phyloP scores from a whole-genome alignment of 2,113 vertebrate species.

The Toxotes chatareus region DNA sequence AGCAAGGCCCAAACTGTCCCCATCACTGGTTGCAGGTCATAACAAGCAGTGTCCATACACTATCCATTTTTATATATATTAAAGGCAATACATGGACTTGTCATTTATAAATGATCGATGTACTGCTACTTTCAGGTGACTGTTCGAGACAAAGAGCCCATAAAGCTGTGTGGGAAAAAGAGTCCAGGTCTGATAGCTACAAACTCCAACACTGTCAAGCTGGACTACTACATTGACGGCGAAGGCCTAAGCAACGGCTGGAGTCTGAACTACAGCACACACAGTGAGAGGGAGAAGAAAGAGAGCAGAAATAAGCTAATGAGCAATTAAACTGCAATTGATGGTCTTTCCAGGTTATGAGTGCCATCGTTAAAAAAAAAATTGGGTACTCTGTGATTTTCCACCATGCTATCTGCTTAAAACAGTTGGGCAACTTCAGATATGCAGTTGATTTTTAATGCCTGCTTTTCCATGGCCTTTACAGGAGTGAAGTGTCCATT shows the following conservation, averaged over 20 bases:
- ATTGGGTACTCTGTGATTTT: background rate
- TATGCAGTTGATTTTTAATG: background rate
- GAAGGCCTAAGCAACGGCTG: constrained; percentile 79
- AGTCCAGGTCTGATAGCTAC: constrained; percentile 78
- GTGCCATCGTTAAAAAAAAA: background rate
- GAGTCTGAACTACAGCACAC: constrained; percentile 82
- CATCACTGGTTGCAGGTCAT: constrained; percentile 83
- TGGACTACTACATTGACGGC: constrained; percentile 80
- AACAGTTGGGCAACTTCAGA: background rate
- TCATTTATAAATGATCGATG: background rate
- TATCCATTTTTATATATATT: background rate
- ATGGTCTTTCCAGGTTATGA: background rate
- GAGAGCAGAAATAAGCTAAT: background rate
- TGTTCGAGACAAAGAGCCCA: constrained; percentile 47
- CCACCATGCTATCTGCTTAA: background rate
- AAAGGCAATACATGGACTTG: background rate
- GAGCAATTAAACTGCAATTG: background rate
- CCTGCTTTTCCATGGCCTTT: constrained; percentile 31
- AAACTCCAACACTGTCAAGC: constrained; percentile 68
- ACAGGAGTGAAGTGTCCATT: constrained; percentile 78
- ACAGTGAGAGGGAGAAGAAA: constrained; percentile 71
- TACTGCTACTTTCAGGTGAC: constrained; percentile 62
- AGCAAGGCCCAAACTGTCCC: constrained; percentile 64
- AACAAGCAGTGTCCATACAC: background rate
- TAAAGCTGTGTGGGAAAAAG: constrained; percentile 77